These are phyloP conservation scores for Autographa pulchrina DNA, from an alignment of 2,888 invertebrate species.

Conservation along the genomic window DNA sequence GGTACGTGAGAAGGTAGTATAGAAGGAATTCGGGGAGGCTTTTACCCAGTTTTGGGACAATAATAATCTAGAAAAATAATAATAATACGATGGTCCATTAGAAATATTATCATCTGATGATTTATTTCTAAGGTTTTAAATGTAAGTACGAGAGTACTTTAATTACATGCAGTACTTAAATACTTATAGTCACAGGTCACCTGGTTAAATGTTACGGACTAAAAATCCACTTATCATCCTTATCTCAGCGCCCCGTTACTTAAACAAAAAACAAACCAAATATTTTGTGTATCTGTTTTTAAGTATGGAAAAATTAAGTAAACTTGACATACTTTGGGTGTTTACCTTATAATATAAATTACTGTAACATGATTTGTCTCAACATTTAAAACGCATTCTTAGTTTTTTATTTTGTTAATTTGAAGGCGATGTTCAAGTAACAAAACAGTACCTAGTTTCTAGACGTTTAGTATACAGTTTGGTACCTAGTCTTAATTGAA, in stretches of 20 bases:
- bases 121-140: too few relatives aligned
- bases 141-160: background rate
- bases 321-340: background rate
- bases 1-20: too few relatives aligned
- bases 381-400: background rate
- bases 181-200: slow-evolving; percentile 5
- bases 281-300: slow-evolving; percentile 2
- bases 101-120: too few relatives aligned
- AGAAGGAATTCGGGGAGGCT: too few relatives aligned
- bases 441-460: background rate
- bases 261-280: slow-evolving; percentile 2
- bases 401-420: background rate
- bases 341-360: slow-evolving; percentile 7
- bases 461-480: background rate
- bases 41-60: too few relatives aligned
- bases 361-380: background rate
- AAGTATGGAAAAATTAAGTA: slow-evolving; percentile 16
- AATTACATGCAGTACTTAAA: background rate
- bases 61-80: too few relatives aligned
- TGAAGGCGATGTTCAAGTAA: background rate
- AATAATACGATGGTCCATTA: too few relatives aligned
- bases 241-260: slow-evolving; percentile 11
- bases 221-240: slow-evolving; percentile 3
- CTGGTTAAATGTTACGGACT: background rate
- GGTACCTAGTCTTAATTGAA: too few relatives aligned